Percentiles rank a stretch among this genome's conserved stretches.
Conservation (phyloP, 2,888 invertebrate species). For the Cerastis leucographa region DNA sequence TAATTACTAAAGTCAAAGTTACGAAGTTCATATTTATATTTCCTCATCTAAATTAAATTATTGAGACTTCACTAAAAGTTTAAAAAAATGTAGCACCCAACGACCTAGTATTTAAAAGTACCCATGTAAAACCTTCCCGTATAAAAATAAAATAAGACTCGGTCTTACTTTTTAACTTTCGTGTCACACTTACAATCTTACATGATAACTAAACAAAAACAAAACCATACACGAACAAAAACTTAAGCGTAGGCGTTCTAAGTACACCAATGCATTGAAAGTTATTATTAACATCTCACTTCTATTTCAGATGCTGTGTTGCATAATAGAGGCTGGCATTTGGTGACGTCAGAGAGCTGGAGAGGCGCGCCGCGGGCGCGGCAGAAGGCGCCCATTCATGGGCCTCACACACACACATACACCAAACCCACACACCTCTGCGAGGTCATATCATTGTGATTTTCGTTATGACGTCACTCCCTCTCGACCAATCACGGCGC, state of each 20-base stretch:
- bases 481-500: conserved; percentile 90
- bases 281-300: conserved; percentile 78
- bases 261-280: conserved; percentile 66
- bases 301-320: conserved; percentile 81
- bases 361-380: conserved; percentile 86
- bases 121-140: no score
- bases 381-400: conserved; percentile 85
- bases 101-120: neutral
- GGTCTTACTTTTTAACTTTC: neutral
- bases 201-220: neutral
- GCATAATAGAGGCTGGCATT: conserved; percentile 83
- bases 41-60: neutral
- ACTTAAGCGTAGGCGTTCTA: conserved; percentile 18
- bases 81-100: neutral
- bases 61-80: neutral
- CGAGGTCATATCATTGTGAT: conserved; percentile 90
- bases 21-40: neutral
- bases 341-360: conserved; percentile 82
- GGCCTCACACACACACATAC: conserved; percentile 77
- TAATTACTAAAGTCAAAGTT: neutral
- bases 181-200: neutral
- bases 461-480: conserved; percentile 93
- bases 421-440: conserved; percentile 68
- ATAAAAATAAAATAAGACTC: neutral
- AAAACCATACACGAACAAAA: conserved; percentile 4